A percentile compares a stretch with the other conserved stretches of the same genome.
Conservation (phyloP, 2,888 invertebrate genomes). For the Tillus elongatus region DNA sequence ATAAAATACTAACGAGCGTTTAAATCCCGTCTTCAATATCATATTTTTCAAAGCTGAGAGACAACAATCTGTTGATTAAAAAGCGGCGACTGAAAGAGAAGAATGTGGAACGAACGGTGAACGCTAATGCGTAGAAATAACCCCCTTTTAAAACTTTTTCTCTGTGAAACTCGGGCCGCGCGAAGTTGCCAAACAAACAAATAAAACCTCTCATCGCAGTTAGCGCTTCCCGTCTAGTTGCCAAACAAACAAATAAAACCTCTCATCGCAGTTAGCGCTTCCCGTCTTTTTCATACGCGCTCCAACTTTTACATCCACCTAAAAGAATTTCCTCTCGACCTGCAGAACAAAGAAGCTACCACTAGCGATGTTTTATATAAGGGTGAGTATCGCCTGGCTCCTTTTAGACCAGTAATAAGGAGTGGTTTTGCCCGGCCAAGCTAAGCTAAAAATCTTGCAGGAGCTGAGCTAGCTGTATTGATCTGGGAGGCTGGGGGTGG, state of each 20-base stretch:
- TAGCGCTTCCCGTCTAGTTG: slow-evolving; percentile 18
- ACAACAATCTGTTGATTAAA: too few species aligned
- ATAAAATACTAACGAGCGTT: too few species aligned
- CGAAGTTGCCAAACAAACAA: not conserved
- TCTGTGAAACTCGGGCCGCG: slow-evolving; percentile 2
- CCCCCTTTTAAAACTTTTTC: slow-evolving; percentile 3
- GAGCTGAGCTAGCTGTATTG: slow-evolving; percentile 43
- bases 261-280: slow-evolving; percentile 10
- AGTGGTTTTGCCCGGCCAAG: slow-evolving; percentile 43
- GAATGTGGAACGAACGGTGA: not conserved
- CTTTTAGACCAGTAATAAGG: slow-evolving; percentile 39
- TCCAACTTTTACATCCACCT: slow-evolving; percentile 13
- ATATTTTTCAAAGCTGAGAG: too few species aligned
- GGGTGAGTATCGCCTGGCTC: slow-evolving; percentile 32
- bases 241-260: slow-evolving; percentile 3
- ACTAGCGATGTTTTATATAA: slow-evolving; percentile 24
- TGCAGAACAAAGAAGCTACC: slow-evolving; percentile 28
- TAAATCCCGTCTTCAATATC: too few species aligned
- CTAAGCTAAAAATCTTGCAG: slow-evolving; percentile 45
- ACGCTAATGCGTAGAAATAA: slow-evolving; percentile 1
- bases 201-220: not conserved
- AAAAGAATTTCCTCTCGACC: slow-evolving; percentile 10
- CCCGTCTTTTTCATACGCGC: slow-evolving; percentile 21
- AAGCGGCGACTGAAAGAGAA: not conserved
- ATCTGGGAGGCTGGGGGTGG: slow-evolving; percentile 40